Evolutionary conservation across 2,888 invertebrate species (phyloP).

Genomic region (Cephus rjabovi): DNA sequence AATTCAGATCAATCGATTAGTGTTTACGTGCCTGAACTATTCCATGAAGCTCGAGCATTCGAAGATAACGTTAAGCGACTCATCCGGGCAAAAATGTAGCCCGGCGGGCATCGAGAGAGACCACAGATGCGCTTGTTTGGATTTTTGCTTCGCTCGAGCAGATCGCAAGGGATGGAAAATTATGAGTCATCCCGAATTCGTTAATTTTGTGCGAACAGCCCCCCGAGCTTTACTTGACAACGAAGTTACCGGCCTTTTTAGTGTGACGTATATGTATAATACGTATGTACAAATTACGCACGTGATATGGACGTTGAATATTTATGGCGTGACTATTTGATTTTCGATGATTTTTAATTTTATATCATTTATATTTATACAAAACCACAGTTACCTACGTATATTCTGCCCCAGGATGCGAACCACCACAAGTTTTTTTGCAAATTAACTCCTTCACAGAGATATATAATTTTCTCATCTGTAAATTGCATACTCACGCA

Average conservation of each 20-base stretch:
- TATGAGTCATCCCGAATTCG: slow-evolving; percentile 43
- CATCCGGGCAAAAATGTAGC: slow-evolving; percentile 23
- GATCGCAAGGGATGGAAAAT: slow-evolving; percentile 36
- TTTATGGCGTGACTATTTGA: background rate
- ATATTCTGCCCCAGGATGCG: background rate
- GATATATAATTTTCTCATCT: background rate
- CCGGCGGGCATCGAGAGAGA: slow-evolving; percentile 20
- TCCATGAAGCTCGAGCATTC: slow-evolving; percentile 26
- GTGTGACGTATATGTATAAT: background rate
- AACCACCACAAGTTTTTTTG: background rate
- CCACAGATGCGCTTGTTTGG: slow-evolving; percentile 45
- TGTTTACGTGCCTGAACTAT: slow-evolving; percentile 12
- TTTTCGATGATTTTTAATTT: background rate
- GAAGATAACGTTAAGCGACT: slow-evolving; percentile 28
- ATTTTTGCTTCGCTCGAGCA: slow-evolving; percentile 45
- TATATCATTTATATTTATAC: background rate
- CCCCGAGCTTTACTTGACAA: background rate
- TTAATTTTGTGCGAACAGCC: slow-evolving; percentile 33
- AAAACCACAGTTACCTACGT: background rate
- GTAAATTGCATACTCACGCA: slow-evolving; percentile 18
- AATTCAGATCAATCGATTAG: slow-evolving; percentile 21
- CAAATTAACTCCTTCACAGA: background rate
- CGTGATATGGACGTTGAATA: background rate
- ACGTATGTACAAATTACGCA: background rate
- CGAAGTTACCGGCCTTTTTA: background rate